Evolutionary conservation across 2,113 vertebrate genomes (phyloP).

Genomic region (Willisornis vidua): DNA sequence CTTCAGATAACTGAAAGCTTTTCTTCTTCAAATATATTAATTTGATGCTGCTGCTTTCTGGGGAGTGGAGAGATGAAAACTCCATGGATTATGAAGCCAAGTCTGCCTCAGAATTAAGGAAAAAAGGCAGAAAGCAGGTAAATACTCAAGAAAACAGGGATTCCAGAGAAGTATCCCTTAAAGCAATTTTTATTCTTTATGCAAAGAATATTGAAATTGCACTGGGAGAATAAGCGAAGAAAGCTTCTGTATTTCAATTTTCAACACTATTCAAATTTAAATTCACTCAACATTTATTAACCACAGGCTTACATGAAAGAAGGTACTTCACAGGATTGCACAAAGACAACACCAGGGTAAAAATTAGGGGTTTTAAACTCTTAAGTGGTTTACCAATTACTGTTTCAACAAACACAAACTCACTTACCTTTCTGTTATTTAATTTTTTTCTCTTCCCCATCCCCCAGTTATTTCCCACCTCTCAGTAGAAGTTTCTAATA

Average conservation of each 20-base stretch:
- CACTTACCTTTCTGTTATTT: background rate
- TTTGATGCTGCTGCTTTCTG: background rate
- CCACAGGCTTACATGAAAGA: conserved; percentile 49
- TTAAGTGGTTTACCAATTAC: conserved; percentile 44
- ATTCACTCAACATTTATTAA: conserved; percentile 34
- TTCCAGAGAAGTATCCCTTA: background rate
- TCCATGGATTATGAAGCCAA: background rate
- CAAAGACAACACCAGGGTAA: background rate
- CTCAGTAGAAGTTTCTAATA: background rate
- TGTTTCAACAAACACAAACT: conserved; percentile 24
- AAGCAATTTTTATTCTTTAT: conserved; percentile 12
- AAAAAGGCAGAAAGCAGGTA: background rate
- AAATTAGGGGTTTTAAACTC: conserved; percentile 5
- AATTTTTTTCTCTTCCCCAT: background rate
- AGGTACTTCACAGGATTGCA: conserved; percentile 15
- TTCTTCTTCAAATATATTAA: background rate
- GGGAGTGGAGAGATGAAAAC: background rate
- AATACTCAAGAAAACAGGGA: background rate
- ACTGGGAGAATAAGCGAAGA: background rate
- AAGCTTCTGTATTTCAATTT: background rate
- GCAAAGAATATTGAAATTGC: background rate
- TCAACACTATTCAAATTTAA: conserved; percentile 40
- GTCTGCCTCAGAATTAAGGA: background rate
- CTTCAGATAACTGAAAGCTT: background rate
- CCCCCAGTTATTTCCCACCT: background rate